Conservation (phyloP, 2,888 invertebrate species). For the Spialia ferax region DNA sequence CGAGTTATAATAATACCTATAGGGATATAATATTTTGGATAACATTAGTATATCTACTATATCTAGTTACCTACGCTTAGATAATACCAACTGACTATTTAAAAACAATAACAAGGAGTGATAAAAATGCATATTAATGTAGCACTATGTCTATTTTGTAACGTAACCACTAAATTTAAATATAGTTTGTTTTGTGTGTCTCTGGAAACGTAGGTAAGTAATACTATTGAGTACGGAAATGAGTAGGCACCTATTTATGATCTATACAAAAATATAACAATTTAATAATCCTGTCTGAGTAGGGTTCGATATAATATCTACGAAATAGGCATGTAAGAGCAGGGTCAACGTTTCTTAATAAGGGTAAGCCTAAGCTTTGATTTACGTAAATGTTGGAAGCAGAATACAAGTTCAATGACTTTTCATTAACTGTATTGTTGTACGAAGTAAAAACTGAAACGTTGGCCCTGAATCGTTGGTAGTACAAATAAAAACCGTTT, state of each 20-base stretch:
- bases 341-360: constrained; percentile 43
- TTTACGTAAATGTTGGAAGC: constrained; percentile 7
- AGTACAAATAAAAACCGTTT: constrained; percentile 77
- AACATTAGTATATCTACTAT: constrained; percentile 9
- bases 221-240: constrained; percentile 11
- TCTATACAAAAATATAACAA: background rate
- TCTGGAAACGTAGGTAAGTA: background rate
- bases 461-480: constrained; percentile 47
- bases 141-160: constrained; percentile 32
- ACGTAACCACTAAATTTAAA: background rate
- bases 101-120: constrained; percentile 37
- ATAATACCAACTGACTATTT: constrained; percentile 26
- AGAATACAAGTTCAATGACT: constrained; percentile 20
- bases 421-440: background rate
- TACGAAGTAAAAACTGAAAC: constrained; percentile 11
- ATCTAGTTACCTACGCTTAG: constrained; percentile 27
- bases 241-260: too few species aligned
- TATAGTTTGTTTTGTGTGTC: background rate
- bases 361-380: constrained; percentile 11
- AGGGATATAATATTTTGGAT: background rate
- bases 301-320: constrained; percentile 8
- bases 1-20: constrained; percentile 14
- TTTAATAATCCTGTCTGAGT: constrained; percentile 16
- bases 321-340: constrained; percentile 30
- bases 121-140: constrained; percentile 32